Base-by-base conservation (phyloP, 2,888 invertebrate genomes). In the Diogma glabrata region DNA sequence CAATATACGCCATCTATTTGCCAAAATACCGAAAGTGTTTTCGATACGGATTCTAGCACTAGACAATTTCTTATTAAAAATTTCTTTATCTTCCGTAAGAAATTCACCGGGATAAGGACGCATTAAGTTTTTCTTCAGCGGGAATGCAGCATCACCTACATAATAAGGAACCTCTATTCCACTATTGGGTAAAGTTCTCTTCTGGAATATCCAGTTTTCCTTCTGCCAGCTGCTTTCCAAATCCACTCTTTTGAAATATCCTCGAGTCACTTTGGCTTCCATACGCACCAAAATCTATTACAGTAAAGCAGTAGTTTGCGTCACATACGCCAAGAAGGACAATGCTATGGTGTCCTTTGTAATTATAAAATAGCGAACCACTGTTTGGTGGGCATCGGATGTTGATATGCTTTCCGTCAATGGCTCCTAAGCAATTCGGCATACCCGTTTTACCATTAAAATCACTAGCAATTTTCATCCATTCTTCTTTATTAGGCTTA, bases 71-170 rank as follows among this genome's bases (percentile, higher is more conserved):
- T 50, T 43, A 53, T 51, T 53, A 43, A 49, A 53, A n/a, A 28
- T 40, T 28, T 48, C 17, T 12, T 51, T 40, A 16, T 51, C 40
- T 2, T n/a, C 19, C 7, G 46, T 3, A 24, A 53, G 43, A 20
- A 16, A 22, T 22, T 1, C 30, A 6, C 51, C 54, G n/a, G 54
- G 47, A 49, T 49, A 51, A 10, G 49, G 54, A n/a, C 28, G 20
- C 49, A 52, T 51, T 20, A 54, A 7, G 30, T 51, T 51, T 28
- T 16, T 36, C 10, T 38, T 40, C 14, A 54, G 20, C 2, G 52
- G 52, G 33, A 53, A 54, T 22, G 52, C 49, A 16, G 52, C 47
- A 17, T 54, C 47, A 20, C 30, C 54, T 16, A 53, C 52, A 30
- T 51, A 51, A 40, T 40, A 53, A 6, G 51, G 54, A 10, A 49